Evolutionary conservation across 53 echinoderm and acorn worm species (phyloP).

Genomic region (Luidia sarsii): DNA sequence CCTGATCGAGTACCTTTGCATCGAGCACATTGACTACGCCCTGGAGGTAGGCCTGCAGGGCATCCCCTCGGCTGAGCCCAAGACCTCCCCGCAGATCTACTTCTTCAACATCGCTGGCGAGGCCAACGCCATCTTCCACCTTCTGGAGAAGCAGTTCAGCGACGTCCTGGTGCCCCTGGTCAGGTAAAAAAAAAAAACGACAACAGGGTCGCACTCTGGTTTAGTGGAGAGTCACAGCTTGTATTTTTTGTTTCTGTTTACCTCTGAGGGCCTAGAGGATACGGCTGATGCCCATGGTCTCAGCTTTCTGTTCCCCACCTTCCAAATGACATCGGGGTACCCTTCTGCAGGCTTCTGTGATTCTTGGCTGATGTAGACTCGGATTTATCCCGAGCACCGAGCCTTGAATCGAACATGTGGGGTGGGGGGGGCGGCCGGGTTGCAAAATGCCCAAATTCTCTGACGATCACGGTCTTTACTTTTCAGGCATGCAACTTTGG

Average conservation of each 20-base stretch:
- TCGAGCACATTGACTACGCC: constrained; percentile 96
- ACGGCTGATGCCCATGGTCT: too few species aligned
- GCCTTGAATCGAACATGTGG: too few species aligned
- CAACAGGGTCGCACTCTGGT: not conserved
- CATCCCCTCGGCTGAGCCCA: constrained; percentile 80
- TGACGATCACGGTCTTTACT: too few species aligned
- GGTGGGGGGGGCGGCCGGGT: too few species aligned
- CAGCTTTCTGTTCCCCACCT: too few species aligned
- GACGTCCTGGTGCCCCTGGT: constrained; percentile 93
- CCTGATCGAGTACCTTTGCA: constrained; percentile 85
- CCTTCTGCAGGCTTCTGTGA: too few species aligned
- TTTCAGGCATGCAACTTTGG: too few species aligned
- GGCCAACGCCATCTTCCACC: constrained; percentile 97
- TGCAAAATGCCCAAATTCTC: too few species aligned
- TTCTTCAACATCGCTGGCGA: constrained; percentile 92
- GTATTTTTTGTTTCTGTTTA: not conserved
- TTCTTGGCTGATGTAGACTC: not conserved
- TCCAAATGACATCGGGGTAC: too few species aligned
- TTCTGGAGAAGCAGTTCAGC: constrained; percentile 96
- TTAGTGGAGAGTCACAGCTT: not conserved
- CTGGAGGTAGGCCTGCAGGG: constrained; percentile 88
- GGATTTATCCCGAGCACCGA: too few species aligned
- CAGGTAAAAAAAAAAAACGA: too few species aligned
- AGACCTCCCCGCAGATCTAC: constrained; percentile 72
- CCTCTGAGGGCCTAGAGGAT: too few species aligned